Evolutionary conservation across 2,113 vertebrate genomes (phyloP).

Genomic region (Bufo bufo): DNA sequence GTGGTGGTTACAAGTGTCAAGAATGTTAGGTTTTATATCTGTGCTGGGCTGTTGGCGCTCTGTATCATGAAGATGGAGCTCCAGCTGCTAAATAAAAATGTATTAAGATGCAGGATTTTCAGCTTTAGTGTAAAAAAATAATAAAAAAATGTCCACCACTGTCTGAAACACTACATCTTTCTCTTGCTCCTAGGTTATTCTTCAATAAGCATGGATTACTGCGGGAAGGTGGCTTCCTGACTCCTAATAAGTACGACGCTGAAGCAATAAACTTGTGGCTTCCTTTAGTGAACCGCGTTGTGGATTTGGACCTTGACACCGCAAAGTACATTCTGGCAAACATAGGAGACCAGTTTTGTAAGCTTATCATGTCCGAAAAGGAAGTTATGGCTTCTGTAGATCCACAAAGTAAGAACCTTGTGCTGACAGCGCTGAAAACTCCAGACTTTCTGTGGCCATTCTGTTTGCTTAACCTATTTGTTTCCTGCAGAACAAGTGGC

Average conservation of each 20-base stretch:
- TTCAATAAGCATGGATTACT: conserved; percentile 79
- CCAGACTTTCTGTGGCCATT: background rate
- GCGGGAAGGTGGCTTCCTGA: conserved; percentile 79
- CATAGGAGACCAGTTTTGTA: conserved; percentile 82
- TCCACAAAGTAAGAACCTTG: conserved; percentile 76
- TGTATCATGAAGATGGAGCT: too few species aligned
- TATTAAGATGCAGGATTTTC: too few species aligned
- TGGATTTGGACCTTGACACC: conserved; percentile 78
- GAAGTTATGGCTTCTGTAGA: conserved; percentile 79
- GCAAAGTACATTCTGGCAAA: conserved; percentile 81
- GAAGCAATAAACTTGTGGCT: conserved; percentile 80
- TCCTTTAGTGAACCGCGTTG: conserved; percentile 72
- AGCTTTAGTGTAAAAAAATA: too few species aligned
- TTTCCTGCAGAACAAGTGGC: conserved; percentile 74
- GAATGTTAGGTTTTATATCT: too few species aligned
- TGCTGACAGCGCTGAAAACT: background rate
- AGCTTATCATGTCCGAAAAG: conserved; percentile 80
- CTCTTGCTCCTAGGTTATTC: conserved; percentile 68
- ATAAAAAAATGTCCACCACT: too few species aligned
- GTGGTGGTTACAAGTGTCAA: too few species aligned
- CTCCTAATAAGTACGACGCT: conserved; percentile 76
- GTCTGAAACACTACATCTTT: too few species aligned
- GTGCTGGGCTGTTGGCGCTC: too few species aligned
- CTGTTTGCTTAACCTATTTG: background rate
- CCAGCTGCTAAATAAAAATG: too few species aligned